Conservation (phyloP, 2,113 vertebrate genomes). For the Hepsetus odoe region DNA sequence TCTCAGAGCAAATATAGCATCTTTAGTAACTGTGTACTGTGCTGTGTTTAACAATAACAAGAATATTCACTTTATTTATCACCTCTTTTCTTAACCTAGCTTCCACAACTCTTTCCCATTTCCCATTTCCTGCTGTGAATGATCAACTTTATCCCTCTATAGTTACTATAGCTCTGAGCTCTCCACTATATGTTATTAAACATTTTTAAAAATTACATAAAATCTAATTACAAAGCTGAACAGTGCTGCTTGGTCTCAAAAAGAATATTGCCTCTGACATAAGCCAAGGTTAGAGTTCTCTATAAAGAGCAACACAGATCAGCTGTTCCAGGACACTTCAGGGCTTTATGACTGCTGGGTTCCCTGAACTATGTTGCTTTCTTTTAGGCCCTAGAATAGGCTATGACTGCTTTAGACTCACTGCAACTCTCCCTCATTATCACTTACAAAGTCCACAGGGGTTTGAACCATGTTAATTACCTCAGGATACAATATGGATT, state of each 20-base stretch:
- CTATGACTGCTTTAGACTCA: conserved; percentile 37
- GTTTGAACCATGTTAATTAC: conserved; percentile 51
- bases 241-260: background rate
- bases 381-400: conserved; percentile 3
- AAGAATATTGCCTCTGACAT: conserved; percentile 16
- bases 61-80: too few relatives aligned
- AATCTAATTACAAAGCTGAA: background rate
- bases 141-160: too few relatives aligned
- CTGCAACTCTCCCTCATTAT: conserved; percentile 50
- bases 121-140: too few relatives aligned
- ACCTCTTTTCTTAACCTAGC: too few relatives aligned
- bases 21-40: too few relatives aligned
- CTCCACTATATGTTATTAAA: background rate
- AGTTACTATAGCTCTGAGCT: too few relatives aligned
- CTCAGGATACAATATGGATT: conserved; percentile 55
- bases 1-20: too few relatives aligned
- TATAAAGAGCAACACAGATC: conserved; percentile 26
- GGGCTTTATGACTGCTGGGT: background rate
- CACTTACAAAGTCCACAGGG: conserved; percentile 34
- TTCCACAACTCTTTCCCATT: too few relatives aligned
- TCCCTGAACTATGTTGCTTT: conserved; percentile 1
- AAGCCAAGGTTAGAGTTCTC: conserved; percentile 27
- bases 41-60: too few relatives aligned
- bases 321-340: background rate
- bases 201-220: background rate